Evolutionary conservation across 2,888 invertebrate species (phyloP).

Genomic region (Lycia hirtaria): DNA sequence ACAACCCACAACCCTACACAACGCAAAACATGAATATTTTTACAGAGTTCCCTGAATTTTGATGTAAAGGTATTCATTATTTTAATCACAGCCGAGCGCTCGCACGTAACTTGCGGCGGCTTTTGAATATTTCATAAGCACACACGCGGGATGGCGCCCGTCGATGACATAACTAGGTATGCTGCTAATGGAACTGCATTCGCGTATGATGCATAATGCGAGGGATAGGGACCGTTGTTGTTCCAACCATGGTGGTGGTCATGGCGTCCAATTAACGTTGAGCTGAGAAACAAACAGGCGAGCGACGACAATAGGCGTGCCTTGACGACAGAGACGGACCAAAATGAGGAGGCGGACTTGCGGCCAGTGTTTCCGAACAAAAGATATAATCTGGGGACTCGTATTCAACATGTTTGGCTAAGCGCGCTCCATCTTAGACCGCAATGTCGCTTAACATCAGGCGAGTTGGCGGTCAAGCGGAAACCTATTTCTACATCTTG

Average conservation of each 20-base stretch:
- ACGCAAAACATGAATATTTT: slow-evolving; percentile 30
- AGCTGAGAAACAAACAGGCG: slow-evolving; percentile 62
- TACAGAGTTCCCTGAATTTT: slow-evolving; percentile 34
- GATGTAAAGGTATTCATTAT: slow-evolving; percentile 30
- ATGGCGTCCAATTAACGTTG: slow-evolving; percentile 53
- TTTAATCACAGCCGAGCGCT: slow-evolving; percentile 26
- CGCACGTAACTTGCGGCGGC: slow-evolving; percentile 16
- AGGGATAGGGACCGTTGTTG: slow-evolving; percentile 35
- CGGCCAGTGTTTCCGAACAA: too few species aligned
- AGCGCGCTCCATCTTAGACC: too few species aligned
- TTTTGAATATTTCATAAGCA: slow-evolving; percentile 39
- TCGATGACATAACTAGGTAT: slow-evolving; percentile 38
- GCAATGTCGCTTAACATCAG: too few species aligned
- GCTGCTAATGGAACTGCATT: slow-evolving; percentile 38
- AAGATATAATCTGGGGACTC: too few species aligned
- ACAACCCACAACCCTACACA: slow-evolving; percentile 18
- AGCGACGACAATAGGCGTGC: slow-evolving; percentile 56
- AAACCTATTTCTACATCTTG: too few species aligned
- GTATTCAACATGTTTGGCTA: too few species aligned
- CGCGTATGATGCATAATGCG: slow-evolving; percentile 34
- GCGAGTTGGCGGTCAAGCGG: too few species aligned
- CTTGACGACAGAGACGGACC: slow-evolving; percentile 44
- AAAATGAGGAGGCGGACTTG: too few species aligned
- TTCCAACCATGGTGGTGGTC: slow-evolving; percentile 34
- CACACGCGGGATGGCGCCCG: slow-evolving; percentile 20